These are phyloP conservation scores for Lepidurus packardi DNA, from an alignment of 1,140 invertebrate species.

Conservation along the genomic window DNA sequence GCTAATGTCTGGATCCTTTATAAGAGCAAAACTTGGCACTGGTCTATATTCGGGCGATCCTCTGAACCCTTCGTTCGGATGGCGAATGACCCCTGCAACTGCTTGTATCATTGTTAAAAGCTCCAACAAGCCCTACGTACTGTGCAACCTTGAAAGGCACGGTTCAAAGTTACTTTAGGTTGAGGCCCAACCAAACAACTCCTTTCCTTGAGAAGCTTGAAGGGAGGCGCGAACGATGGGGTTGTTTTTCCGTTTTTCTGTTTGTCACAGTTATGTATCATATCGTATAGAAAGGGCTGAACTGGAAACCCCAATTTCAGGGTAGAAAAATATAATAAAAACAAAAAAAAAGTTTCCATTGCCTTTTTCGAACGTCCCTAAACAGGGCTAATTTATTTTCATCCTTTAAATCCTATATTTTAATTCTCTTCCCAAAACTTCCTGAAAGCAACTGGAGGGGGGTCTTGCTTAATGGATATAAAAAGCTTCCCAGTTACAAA, in stretches of 20 bases:
- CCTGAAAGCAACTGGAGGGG: no score
- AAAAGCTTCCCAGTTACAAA: not conserved
- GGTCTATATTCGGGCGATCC: not conserved
- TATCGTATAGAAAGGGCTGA: no score
- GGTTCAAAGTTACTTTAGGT: not conserved
- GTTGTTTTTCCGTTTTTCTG: not conserved
- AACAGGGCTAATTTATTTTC: no score
- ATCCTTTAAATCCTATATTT: no score
- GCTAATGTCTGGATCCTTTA: not conserved
- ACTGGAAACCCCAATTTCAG: not conserved
- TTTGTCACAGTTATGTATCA: not conserved
- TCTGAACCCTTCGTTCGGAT: slow-evolving; percentile 8
- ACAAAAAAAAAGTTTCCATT: no score
- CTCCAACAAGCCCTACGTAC: not conserved
- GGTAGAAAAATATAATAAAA: not conserved
- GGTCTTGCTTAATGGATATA: no score
- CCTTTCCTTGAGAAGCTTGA: not conserved
- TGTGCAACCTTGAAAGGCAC: not conserved
- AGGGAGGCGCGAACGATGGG: not conserved
- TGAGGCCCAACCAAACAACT: not conserved
- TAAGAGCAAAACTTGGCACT: not conserved
- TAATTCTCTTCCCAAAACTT: no score
- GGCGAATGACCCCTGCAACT: slow-evolving; percentile 1
- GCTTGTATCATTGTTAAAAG: slow-evolving; percentile 15
- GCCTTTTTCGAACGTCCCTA: no score